Evolutionary conservation across 2,797 vertebrate species (phyloP), one percentile per base, ranked within the genome.

Genomic region (Antrozous pallidus): DNA sequence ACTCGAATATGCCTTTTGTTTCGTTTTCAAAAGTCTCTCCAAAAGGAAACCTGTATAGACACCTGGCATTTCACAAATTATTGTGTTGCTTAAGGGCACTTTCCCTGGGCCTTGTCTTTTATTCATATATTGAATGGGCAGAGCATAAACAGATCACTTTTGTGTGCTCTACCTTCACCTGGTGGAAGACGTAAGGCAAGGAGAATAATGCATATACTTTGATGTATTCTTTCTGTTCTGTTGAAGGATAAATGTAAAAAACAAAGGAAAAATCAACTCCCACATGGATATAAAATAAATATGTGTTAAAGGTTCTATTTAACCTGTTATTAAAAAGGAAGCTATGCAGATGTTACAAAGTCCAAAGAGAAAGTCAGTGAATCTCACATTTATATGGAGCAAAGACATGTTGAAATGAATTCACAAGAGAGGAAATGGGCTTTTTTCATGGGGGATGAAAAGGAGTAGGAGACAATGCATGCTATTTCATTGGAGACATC

Each of bases 51-150:
- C 91, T 61, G 71, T 79, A 82, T 78, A 94, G 96, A 95, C 95
- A 97, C 92, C 97, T 97, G 96, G 96, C 96, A 96, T 96, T 96
- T 97, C 91, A 93, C 90, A 95, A 92, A 94, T 96, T 90, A 95
- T 94, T 96, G 94, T 97, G 88, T 78, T 82, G 89, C 95, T 90
- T 88, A 93, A 95, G 95, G 95, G 95, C 84, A 77, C 81, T 84
- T 93, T 94, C 81, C 73, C 89, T 93, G 65, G 38, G 47, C 73
- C 84, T 87, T 82, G 90, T 90, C 94, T 94, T 96, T 95, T 93
- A 94, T 97, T 91, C 80, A 78, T 75, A 45, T 38, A 40, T 49
- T 95, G 80, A 97, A 97, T 96, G 95, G 95, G 88, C 92, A 96
- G 81, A 93, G 73, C 33, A 73, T 85, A 90, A 94, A 95, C 91